These are phyloP conservation scores for Salarias fasciatus DNA, from an alignment of 2,797 vertebrate species.

Conservation along the genomic window DNA sequence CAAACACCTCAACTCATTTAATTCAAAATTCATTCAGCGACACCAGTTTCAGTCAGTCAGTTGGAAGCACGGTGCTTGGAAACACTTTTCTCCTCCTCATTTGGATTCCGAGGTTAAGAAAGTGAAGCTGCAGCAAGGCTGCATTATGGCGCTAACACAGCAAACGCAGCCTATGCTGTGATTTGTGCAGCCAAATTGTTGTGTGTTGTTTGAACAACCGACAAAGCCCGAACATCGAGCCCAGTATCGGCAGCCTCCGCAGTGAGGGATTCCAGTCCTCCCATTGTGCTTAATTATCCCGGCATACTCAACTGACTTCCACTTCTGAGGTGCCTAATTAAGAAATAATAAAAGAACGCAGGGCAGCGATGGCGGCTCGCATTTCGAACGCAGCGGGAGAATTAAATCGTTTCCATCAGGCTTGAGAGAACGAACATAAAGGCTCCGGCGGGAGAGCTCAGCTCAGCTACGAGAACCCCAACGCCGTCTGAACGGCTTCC, in stretches of 20 bases:
- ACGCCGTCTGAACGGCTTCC: conserved; percentile 52
- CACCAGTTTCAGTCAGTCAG: conserved; percentile 4
- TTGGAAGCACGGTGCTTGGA: neutral
- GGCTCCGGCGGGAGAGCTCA: conserved; percentile 44
- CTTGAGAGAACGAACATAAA: conserved; percentile 57
- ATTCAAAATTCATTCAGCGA: conserved; percentile 2
- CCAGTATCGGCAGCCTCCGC: conserved; percentile 36
- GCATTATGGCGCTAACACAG: neutral
- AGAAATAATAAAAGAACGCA: conserved; percentile 56
- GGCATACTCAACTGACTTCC: conserved; percentile 46
- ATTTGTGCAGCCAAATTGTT: conserved; percentile 9
- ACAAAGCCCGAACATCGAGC: conserved; percentile 44
- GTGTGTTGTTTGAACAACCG: conserved; percentile 24
- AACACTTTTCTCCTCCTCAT: neutral
- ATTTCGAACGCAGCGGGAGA: conserved; percentile 65
- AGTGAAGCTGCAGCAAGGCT: conserved; percentile 5
- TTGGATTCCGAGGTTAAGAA: neutral
- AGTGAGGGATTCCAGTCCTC: conserved; percentile 45
- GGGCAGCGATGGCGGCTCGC: conserved; percentile 41
- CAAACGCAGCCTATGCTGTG: conserved; percentile 7
- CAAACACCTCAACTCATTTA: neutral
- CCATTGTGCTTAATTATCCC: conserved; percentile 69
- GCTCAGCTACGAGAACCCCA: conserved; percentile 61
- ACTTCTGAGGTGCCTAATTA: conserved; percentile 69
- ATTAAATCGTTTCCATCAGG: conserved; percentile 69